Base-by-base conservation (phyloP, 2,888 invertebrate genomes). In the Sericinus montela region DNA sequence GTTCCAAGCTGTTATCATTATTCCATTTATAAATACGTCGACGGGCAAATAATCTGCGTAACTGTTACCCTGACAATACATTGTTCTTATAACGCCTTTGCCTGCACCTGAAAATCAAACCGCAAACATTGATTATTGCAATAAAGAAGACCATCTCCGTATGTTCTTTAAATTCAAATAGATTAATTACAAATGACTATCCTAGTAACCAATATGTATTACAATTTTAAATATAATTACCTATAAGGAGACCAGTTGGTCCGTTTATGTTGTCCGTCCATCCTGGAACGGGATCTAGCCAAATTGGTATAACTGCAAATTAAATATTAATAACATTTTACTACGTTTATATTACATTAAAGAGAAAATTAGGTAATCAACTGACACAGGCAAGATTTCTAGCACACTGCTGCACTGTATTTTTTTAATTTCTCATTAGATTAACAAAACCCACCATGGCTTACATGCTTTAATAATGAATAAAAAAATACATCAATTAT, bases 201-300 rank as follows among this genome's bases (percentile, higher is more conserved):
- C n/a, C n/a, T n/a, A n/a, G n/a, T n/a, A n/a, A n/a, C n/a, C n/a
- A n/a, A n/a, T n/a, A n/a, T n/a, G n/a, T n/a, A n/a, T n/a, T n/a
- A n/a, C n/a, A 14, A 15, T 9, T 15, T 1, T n/a, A 41, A 30
- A 30, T 30, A 7, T 25, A n/a, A 15, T 69, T 65, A 84, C 86
- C 86, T 11, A 48, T 48, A 0, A 48, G 39, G 15, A 48, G 43
- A 25, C 97, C 97, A 0, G 94, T 94, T 0, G 97, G 97, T n/a
- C 97, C 97, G 67, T 97, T 97, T 47, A 96, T 94, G 66, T 97
- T 98, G 73, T 98, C 97, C 0, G 97, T 96, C 97, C 97, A 74
- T 56, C 93, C 97, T 0, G 95, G 95, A 0, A 95, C 68, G 0
- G 96, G 96, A 53, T 95, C 95, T 65, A 92, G 93, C 94, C 94